These are phyloP conservation scores for Diceros bicornis DNA, from an alignment of 2,797 vertebrate genomes.

Conservation along the genomic window DNA sequence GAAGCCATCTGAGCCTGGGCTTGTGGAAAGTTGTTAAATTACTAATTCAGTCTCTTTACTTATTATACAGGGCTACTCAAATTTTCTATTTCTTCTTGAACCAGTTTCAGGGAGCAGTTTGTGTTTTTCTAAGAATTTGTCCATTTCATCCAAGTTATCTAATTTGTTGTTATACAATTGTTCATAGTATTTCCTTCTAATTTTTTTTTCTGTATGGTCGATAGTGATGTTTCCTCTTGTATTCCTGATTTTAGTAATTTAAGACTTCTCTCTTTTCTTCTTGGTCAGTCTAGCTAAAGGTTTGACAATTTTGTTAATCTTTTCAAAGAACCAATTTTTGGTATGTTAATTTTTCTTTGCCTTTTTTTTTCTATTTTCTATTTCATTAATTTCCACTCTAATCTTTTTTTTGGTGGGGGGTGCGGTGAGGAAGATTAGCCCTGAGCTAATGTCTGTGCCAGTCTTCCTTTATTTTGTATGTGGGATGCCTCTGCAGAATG, in stretches of 20 bases:
- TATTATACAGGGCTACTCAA: not conserved
- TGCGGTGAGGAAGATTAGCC: too few species aligned
- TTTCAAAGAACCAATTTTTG: not conserved
- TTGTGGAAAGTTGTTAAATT: not conserved
- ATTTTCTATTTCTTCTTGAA: slow-evolving; percentile 32
- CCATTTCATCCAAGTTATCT: not conserved
- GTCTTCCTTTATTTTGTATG: too few species aligned
- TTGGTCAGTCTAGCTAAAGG: not conserved
- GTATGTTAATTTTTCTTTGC: slow-evolving; percentile 7
- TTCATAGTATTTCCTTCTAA: slow-evolving; percentile 11
- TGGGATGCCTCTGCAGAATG: too few species aligned
- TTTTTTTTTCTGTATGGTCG: slow-evolving; percentile 17
- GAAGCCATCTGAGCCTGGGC: not conserved
- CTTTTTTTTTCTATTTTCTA: not conserved
- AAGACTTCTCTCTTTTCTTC: not conserved
- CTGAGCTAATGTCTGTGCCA: too few species aligned
- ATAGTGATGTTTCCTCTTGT: not conserved
- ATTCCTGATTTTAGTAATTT: not conserved
- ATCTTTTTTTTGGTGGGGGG: not conserved
- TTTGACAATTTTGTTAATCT: slow-evolving; percentile 22
- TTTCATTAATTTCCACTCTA: not conserved
- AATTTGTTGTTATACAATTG: not conserved
- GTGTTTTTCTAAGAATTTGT: slow-evolving; percentile 48
- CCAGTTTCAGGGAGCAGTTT: not conserved
- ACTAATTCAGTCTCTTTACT: not conserved